Evolutionary conservation across 2,797 vertebrate species (phyloP).

Genomic region (Hafferia zeledoni): DNA sequence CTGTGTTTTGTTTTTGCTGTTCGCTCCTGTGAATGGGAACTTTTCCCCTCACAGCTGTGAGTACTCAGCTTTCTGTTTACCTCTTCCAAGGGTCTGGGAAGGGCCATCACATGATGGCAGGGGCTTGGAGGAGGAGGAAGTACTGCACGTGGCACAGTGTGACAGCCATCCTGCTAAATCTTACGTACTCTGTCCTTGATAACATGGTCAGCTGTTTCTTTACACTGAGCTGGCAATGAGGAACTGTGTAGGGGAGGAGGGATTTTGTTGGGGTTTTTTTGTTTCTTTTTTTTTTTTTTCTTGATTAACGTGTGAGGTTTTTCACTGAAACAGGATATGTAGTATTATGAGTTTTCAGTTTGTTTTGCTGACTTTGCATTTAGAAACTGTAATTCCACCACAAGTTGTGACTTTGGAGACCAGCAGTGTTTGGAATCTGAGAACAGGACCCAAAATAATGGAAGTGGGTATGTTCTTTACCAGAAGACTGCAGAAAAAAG

Average conservation of each 20-base stretch:
- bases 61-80: background rate
- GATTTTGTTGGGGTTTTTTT: background rate
- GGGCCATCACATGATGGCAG: background rate
- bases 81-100: fast-evolving
- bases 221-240: background rate
- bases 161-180: background rate
- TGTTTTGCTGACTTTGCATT: background rate
- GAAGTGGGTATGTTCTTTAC: background rate
- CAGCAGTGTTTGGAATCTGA: background rate
- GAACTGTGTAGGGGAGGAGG: background rate
- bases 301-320: fast-evolving
- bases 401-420: background rate
- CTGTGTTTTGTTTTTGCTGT: background rate
- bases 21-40: fast-evolving
- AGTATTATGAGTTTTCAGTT: background rate
- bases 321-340: background rate
- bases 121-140: background rate
- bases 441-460: background rate
- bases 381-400: background rate
- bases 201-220: background rate
- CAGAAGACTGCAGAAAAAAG: background rate
- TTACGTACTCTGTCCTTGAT: background rate
- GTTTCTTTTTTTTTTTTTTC: fast-evolving
- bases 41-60: background rate
- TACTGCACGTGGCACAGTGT: background rate